Base-by-base conservation (phyloP, 1,140 invertebrate genomes). In the Musca vetustissima region DNA sequence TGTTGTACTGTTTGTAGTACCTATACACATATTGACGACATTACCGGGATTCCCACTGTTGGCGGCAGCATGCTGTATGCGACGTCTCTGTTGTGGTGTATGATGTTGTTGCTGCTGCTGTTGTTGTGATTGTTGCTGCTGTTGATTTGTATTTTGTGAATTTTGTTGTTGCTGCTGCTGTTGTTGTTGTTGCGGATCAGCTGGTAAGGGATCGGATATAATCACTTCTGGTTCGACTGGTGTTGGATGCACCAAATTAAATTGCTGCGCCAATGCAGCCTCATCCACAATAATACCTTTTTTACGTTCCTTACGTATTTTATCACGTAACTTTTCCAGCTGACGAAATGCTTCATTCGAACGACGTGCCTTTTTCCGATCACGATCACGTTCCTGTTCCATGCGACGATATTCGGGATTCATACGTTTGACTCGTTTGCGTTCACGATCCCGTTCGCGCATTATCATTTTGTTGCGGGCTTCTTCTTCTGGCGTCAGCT, bases 401-500 rank as follows among this genome's bases (percentile, higher is more conserved):
- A 80, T 66, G 3, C 75, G 72, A 0, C 79, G 66, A 67, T 81
- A 81, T 52, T 80, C 79, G 19, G 79, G 78, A 66, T 81, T 80
- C 75, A 80, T 72, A 14, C 79, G 73, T 71, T 81, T 81, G 13
- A 80, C 72, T 9, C 79, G 78, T 61, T 81, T 81, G 15, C 79
- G 55, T 47, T 81, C 79, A 8, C 79, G 77, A 66, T 81, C 79
- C 9, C 78, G 61, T 72, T 81, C 79, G 8, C 79, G 75, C 64
- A 79, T 76, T 71, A 81, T 73, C 75, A 80, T 81, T 69, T 81
- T 81, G 52, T 72, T 72, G 14, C 79, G 71, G 59, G 77, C 61
- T 57, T 79, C 75, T 73, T 81, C 79, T 71, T 81, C 79, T 24
- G 78, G 78, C 64, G 79, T 80, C 68, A 81, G 69, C 79, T 81